Evolutionary conservation across 2,113 vertebrate genomes (phyloP).

Genomic region (Archilochus colubris): DNA sequence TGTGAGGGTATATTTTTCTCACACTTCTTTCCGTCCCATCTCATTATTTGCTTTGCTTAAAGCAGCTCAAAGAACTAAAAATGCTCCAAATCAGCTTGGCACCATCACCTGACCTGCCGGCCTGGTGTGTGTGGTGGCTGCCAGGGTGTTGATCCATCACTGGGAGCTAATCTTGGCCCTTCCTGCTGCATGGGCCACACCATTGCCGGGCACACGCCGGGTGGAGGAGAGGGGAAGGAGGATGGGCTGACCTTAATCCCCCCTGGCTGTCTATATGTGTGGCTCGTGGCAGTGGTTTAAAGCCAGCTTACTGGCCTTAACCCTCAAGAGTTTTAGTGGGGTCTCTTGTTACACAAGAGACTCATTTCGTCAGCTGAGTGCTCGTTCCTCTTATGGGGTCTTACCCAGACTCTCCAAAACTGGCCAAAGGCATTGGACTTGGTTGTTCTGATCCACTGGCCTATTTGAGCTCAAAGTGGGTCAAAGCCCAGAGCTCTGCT

Average conservation of each 20-base stretch:
- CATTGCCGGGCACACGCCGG: accelerated
- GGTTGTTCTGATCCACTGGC: constrained; percentile 34
- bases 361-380: accelerated
- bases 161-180: constrained; percentile 40
- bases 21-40: constrained; percentile 26
- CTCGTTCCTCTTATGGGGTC: neutral
- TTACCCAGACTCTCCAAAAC: neutral
- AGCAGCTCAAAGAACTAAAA: constrained; percentile 67
- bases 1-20: constrained; percentile 18
- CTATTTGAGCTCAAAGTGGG: constrained; percentile 53
- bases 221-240: neutral
- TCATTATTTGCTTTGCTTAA: constrained; percentile 64
- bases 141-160: neutral
- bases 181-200: accelerated
- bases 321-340: neutral
- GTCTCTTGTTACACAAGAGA: constrained; percentile 45
- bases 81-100: constrained; percentile 51
- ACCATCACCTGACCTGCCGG: neutral
- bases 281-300: neutral
- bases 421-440: neutral
- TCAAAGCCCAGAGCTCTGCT: constrained; percentile 45
- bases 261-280: neutral
- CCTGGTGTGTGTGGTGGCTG: neutral
- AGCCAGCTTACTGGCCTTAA: constrained; percentile 63
- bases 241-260: constrained; percentile 72